These are phyloP conservation scores for Lepeophtheirus nordmannii DNA, from an alignment of 2,888 invertebrate genomes.

Conservation along the genomic window DNA sequence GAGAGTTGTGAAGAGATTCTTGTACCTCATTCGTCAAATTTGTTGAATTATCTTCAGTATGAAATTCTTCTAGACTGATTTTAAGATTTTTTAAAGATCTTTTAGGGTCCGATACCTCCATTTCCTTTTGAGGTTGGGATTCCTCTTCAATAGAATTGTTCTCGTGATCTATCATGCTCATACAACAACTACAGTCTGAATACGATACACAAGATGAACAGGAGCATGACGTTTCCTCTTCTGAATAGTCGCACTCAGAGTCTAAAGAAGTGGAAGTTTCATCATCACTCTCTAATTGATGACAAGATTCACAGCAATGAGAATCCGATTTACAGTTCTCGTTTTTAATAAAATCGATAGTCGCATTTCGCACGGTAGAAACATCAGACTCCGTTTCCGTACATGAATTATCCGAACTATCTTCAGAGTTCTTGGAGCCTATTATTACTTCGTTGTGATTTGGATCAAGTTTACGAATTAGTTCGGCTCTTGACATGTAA, in stretches of 20 bases:
- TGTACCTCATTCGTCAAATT: not conserved
- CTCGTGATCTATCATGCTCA: not conserved
- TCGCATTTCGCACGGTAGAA: not conserved
- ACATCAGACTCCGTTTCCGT: not conserved
- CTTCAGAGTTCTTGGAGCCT: not conserved
- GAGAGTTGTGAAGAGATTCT: not conserved
- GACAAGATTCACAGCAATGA: constrained; percentile 15
- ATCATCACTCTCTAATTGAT: not conserved
- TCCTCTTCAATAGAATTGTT: not conserved
- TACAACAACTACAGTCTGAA: constrained; percentile 8
- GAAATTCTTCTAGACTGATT: not conserved
- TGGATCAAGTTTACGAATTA: constrained; percentile 27
- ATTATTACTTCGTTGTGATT: constrained; percentile 10
- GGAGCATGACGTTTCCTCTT: not conserved
- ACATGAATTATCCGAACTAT: not conserved
- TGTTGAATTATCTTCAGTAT: not conserved
- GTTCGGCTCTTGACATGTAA: constrained; percentile 27
- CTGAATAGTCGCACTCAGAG: not conserved
- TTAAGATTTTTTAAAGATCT: constrained; percentile 12
- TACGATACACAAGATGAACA: constrained; percentile 6
- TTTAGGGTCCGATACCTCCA: not conserved
- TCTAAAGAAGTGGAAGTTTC: not conserved
- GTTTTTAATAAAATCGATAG: not conserved
- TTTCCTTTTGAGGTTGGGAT: not conserved
- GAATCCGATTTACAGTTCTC: too few species aligned